Evolutionary conservation across 1,140 invertebrate genomes (phyloP).

Genomic region (Drosophila bifasciata): DNA sequence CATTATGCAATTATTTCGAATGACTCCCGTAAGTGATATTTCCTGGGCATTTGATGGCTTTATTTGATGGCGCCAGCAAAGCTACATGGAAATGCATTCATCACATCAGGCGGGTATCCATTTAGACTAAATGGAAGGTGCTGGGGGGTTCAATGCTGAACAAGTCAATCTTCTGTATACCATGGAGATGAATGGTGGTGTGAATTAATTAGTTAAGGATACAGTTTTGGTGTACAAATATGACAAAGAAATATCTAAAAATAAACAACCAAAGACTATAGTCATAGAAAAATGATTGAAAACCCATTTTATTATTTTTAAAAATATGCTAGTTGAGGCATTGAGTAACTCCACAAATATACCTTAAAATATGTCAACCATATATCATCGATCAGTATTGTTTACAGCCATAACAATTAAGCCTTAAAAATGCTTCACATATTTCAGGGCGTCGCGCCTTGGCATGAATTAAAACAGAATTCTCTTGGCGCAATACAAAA

Average conservation of each 20-base stretch:
- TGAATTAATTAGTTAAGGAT: slow-evolving; percentile 13
- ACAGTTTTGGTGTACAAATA: neutral
- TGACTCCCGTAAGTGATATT: slow-evolving; percentile 80
- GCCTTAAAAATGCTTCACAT: slow-evolving; percentile 52
- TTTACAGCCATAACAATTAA: slow-evolving; percentile 62
- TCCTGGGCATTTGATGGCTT: slow-evolving; percentile 35
- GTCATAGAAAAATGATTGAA: slow-evolving; percentile 10
- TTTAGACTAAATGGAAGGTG: slow-evolving; percentile 3
- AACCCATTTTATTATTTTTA: slow-evolving; percentile 19
- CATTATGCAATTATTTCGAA: slow-evolving; percentile 81
- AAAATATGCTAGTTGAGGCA: slow-evolving; percentile 21
- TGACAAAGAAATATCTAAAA: neutral
- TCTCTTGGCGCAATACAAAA: slow-evolving; percentile 31
- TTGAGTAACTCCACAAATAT: slow-evolving; percentile 6
- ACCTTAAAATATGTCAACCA: neutral
- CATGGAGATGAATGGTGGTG: slow-evolving; percentile 7
- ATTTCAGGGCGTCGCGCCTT: slow-evolving; percentile 29
- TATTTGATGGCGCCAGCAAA: slow-evolving; percentile 17
- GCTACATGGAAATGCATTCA: slow-evolving; percentile 40
- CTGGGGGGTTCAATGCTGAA: neutral
- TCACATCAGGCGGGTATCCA: slow-evolving; percentile 30
- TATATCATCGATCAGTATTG: slow-evolving; percentile 43
- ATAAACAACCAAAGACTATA: slow-evolving; percentile 4
- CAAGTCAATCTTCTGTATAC: neutral
- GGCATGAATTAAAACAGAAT: slow-evolving; percentile 51